Base-by-base conservation (phyloP, 2,113 vertebrate species). In the Abramis brama region DNA sequence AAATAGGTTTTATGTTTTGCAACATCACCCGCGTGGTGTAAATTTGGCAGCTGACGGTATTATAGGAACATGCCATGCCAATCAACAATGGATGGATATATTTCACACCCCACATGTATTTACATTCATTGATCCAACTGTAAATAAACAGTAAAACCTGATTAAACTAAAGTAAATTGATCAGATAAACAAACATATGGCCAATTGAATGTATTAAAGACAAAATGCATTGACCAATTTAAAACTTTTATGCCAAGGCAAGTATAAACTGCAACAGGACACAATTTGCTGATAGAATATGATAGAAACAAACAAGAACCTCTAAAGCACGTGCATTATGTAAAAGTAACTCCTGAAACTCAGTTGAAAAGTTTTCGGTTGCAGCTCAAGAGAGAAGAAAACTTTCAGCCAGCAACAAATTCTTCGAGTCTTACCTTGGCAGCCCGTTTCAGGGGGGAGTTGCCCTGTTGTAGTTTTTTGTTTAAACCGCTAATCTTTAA, bases 401-500 rank as follows among this genome's bases (percentile, higher is more conserved):
- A 30, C 39, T 50, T 36, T 10, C 27, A 70, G 45, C 27, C 19
- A 55, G 62, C 45, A 64, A 77, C 50, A 36, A 17, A 79, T 36
- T 82, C 23, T 68, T 30, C 19, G 60, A 81, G 43, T 82, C 79
- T 82, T 82, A 82, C 80, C 80, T 68, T 66, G 62, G 62, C 45
- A 52, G 80, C 27, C 39, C 15, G 39, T 66, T 66, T 70, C 36
- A 47, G 27, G 62, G 43, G 50, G 79, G 45, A 82, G 62, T 50
- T 82, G n/a, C 64, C 45, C 27, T 33, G 43, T 45, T 15, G 59
- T 25, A 19, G 39, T n/a, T 7, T 27, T 45, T 10, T 33, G 15
- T 33, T 82, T 52, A 82, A 82, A 50, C 43, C 43, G 62, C 9
- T 81, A 23, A 68, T 52, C 62, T 82, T 82, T 82, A 21, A 19